Conservation (phyloP, 2,113 vertebrate genomes). For the Tenebrosternarchus preto region DNA sequence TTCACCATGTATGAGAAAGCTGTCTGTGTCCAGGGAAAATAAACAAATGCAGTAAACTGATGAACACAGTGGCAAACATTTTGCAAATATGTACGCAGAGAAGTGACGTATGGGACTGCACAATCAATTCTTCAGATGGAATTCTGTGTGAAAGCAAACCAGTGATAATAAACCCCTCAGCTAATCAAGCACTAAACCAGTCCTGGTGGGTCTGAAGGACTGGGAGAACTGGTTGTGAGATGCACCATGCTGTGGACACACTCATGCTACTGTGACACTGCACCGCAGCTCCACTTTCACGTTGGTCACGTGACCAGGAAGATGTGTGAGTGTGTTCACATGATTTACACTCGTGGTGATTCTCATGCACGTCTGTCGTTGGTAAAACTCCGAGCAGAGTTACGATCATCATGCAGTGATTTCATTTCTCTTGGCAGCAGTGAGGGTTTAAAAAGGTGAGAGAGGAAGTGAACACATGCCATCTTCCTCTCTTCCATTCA, state of each 20-base stretch:
- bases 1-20: neutral
- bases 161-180: neutral
- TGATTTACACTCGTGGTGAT: too few species aligned
- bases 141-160: neutral
- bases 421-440: constrained; percentile 30
- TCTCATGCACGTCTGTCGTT: too few species aligned
- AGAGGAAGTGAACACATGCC: constrained; percentile 69
- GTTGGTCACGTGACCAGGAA: too few species aligned
- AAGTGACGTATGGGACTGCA: neutral
- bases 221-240: neutral
- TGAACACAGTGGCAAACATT: too few species aligned
- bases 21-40: neutral
- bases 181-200: neutral
- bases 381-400: too few species aligned
- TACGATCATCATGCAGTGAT: too few species aligned
- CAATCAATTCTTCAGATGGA: neutral
- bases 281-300: too few species aligned
- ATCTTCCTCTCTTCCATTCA: constrained; percentile 58
- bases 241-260: too few species aligned
- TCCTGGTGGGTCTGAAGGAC: neutral
- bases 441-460: constrained; percentile 69
- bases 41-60: neutral
- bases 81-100: neutral
- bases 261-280: too few species aligned
- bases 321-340: too few species aligned